Base-by-base conservation (phyloP, 2,888 invertebrate species). In the Sabatieria punctata region DNA sequence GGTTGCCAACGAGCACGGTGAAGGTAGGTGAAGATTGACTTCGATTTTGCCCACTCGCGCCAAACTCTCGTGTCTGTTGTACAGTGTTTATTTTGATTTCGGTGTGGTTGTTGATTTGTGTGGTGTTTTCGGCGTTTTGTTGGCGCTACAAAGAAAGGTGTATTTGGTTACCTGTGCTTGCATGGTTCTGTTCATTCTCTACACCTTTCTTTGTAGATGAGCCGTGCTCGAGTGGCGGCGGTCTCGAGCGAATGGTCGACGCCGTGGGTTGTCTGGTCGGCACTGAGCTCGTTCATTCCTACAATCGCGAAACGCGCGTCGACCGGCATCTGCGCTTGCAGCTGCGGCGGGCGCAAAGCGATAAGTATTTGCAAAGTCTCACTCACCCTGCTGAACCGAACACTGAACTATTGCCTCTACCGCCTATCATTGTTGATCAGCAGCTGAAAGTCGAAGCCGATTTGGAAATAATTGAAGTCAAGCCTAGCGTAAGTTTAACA, bases 211-310 rank as follows among this genome's bases (percentile, higher is more conserved):
- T 64, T 52, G 59, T 60, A 61, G 57, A 45, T 37, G 48, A 11
- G 30, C 8, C 8, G 8, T 8, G 30, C 8, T 30, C 30, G 30
- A 8, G 30, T 30, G 30, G 8, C 30, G 30, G 30, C 15, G 30
- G 37, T 37, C 54, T 58, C 21, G 56, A 60, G 50, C 60, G 61
- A 49, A 61, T 60, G 49, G 60, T 65, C 27, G 66, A 66, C 49
- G 60, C 63, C 47, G 68, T 70, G 54, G 68, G 68, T 44, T 63
- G 67, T 33, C 57, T 69, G 52, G 73, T 82, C 65, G 83, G 83
- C 68, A 80, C 82, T 68, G 82, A 82, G 68, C 78, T 83, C 68
- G 82, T 54, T 30, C 50, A 49, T 21, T 46, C 54, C 27, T 51
- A 53, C 41, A 46, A 52, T 48, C 42, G 36, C n/a, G n/a, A n/a